Conservation (phyloP, 2,888 invertebrate genomes). For the Phaonia tiefii region DNA sequence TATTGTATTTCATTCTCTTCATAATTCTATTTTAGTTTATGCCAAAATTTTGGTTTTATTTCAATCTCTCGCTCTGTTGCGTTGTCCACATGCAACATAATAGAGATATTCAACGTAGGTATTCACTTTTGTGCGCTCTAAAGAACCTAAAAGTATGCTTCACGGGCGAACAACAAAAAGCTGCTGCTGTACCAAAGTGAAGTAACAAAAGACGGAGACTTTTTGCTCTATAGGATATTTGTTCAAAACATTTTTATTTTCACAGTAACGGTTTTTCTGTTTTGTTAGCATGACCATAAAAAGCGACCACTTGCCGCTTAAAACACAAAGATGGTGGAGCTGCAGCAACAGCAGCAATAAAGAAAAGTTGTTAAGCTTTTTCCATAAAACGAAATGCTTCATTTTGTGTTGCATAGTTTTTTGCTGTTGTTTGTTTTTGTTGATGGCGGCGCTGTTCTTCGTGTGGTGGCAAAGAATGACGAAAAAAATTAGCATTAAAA, state of each 20-base stretch:
- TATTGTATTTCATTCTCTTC: neutral
- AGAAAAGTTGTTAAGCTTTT: slow-evolving; percentile 24
- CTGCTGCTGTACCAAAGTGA: neutral
- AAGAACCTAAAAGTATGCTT: slow-evolving; percentile 51
- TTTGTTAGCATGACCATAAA: neutral
- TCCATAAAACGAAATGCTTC: slow-evolving; percentile 15
- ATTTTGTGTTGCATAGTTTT: slow-evolving; percentile 10
- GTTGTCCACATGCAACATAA: slow-evolving; percentile 1
- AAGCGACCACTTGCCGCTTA: slow-evolving; percentile 21
- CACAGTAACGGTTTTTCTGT: slow-evolving; percentile 7
- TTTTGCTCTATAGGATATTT: neutral
- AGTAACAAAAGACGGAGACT: slow-evolving; percentile 8
- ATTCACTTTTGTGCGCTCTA: neutral
- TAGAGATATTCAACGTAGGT: slow-evolving; percentile 12
- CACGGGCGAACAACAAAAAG: neutral
- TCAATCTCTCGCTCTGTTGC: neutral
- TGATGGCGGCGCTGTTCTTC: neutral
- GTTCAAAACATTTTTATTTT: slow-evolving; percentile 15
- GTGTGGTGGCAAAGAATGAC: slow-evolving; percentile 18
- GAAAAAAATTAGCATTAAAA: slow-evolving; percentile 56
- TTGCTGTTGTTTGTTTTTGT: neutral
- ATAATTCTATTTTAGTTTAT: slow-evolving; percentile 40
- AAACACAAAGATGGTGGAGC: neutral
- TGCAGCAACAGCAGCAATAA: slow-evolving; percentile 7
- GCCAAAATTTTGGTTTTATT: slow-evolving; percentile 17